Evolutionary conservation across 1,140 invertebrate genomes (phyloP), one percentile per base, ranked within the genome.

Genomic region (Andrena cerasifolii): DNA sequence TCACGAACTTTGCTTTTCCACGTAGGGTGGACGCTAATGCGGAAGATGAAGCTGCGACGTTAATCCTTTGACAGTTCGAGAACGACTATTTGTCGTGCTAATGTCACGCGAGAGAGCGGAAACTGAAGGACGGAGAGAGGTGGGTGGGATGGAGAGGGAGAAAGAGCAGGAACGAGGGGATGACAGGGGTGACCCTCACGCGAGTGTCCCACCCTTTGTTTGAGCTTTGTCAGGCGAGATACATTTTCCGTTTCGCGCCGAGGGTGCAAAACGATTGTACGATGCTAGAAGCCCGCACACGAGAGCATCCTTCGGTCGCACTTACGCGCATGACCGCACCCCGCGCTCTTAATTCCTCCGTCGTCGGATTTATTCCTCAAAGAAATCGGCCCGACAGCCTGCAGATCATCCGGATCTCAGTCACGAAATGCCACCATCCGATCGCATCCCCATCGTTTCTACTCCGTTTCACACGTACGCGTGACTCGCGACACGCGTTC

Each of bases 211-310:
- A 87, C 89, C 90, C 89, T 91, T 91, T 91, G 89, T 91, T 90
- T 90, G 86, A 90, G 88, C 84, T 89, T 86, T 83, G 90, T 87
- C 89, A 89, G 83, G 84, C 88, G 84, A 88, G 88, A 90, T 89
- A 90, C 89, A 89, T 91, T 91, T 90, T 83, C 86, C 87, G 86
- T 89, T 91, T 87, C 88, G 77, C 88, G 78, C 88, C 58, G 78
- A 88, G 89, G 89, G 89, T 90, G 89, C 87, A 81, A 89, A 90
- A 85, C 88, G 87, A 90, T 90, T 89, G 89, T 91, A 86, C 86
- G 79, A 76, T 56, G 77, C 33, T 43, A n/a, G 72, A 67, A 62
- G 59, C 56, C 77, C 84, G 78, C 75, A 72, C 80, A 67, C 58
- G 80, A 87, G 84, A 85, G 85, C 78, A 73, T 82, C 85, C 76